Base-by-base conservation (phyloP, 1,140 invertebrate genomes). In the Meloidogyne exigua region DNA sequence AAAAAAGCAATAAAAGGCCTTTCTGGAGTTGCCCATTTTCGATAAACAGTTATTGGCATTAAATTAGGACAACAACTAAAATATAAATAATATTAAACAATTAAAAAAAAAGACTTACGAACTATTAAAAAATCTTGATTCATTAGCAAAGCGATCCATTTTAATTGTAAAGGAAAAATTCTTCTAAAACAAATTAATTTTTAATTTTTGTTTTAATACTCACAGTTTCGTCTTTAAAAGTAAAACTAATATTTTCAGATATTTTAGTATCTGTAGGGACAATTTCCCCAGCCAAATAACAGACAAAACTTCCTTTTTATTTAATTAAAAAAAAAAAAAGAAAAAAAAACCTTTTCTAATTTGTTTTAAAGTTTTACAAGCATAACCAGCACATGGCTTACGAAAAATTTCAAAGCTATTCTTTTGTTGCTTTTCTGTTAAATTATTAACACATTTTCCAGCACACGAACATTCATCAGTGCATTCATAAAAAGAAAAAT, bases 31-130 rank as follows among this genome's bases (percentile, higher is more conserved):
- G 36, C 26, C 69, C 69, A 71, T 57, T 71, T 28, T 10, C 69
- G 69, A 32, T 57, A 71, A 28, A 71, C 25, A 44, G 44, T 44
- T 25, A 71, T 62, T 62, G 39, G 15, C 2, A 44, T 44, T 25
- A 71, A 28, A 62, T 71, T 71, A 28, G 69, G 69, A n/a, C 69
- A 71, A 62, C 69, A 71, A 44, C 69, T 71, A 25, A 70, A 23
- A 70, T 57, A 21, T 9, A 21, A 49, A 71, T 49, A 10, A 68
- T 13, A 32, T 32, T 23, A 36, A 25, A 23, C 11, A 23, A 10
- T 68, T n/a, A 36, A 26, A 28, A 23, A 15, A 44, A 12, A 69
- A 69, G 39, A 69, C 68, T 42, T 44, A 71, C 69, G 69, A 42
- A 62, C 39, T 71, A 62, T 71, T 71, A 28, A 71, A 71, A 42